Base-by-base conservation (phyloP, 1,140 invertebrate species). In the Drosophila ironensis region DNA sequence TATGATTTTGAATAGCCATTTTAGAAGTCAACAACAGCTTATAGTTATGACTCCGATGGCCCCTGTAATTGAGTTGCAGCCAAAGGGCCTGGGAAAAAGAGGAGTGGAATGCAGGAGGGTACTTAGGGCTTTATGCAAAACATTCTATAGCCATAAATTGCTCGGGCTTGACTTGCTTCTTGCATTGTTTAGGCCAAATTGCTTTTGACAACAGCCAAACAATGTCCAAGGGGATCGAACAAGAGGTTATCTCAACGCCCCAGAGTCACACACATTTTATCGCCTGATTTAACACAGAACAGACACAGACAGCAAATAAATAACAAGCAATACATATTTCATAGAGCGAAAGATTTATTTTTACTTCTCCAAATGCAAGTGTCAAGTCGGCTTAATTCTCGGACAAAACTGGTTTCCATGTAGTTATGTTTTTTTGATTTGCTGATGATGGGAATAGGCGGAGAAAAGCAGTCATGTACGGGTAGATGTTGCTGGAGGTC, bases 161-260 rank as follows among this genome's bases (percentile, higher is more conserved):
- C 53, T 53, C 16, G 38, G 41, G 57, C 33, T 71, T 60, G 68
- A 56, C 44, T 66, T 59, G 74, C 42, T 63, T 63, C 57, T 63
- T 73, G 75, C 69, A 69, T 69, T 80, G 75, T 74, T 80, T 80
- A 78, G 64, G 70, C 74, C 74, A 78, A 78, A 80, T 78, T 78
- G 75, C 75, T 80, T 78, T 80, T 73, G 70, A 59, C 40, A 40
- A 46, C 4, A 38, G n/a, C 27, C 63, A 27, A 38, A 60, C 47
- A 40, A 47, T 48, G 28, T 28, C 1, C 41, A 48, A 14, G 25
- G 41, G 61, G 45, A 51, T 45, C 38, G 17, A 74, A 38, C 11
- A 17, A 35, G 20, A 20, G 69, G 68, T 46, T 53, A 72, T 70
- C 56, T 48, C 71, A 35, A 51, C 53, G 52, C 48, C 66, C 8